These are phyloP conservation scores for Cheilosia soror DNA, from an alignment of 2,888 invertebrate species.

Conservation along the genomic window DNA sequence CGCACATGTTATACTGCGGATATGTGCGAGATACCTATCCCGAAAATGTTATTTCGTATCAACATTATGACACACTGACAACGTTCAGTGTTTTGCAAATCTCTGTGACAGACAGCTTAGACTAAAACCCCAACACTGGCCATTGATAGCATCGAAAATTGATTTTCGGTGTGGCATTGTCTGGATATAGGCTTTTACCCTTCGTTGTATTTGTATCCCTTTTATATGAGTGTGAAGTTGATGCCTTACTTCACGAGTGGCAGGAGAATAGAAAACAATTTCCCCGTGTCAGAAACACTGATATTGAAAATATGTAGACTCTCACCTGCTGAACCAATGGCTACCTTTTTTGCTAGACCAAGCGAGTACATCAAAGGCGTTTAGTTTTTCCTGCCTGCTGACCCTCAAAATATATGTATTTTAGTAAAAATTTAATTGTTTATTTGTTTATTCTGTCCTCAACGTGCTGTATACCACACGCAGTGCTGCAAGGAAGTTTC, in stretches of 20 bases:
- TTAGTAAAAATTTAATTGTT: constrained; percentile 43
- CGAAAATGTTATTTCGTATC: constrained; percentile 23
- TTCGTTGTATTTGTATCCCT: constrained; percentile 21
- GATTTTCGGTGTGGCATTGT: constrained; percentile 63
- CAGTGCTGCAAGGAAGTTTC: constrained; percentile 26
- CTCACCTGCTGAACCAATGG: constrained; percentile 38
- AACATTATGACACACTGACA: constrained; percentile 58
- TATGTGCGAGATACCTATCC: neutral
- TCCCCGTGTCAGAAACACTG: constrained; percentile 55
- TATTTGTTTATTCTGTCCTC: constrained; percentile 18
- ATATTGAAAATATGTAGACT: constrained; percentile 35
- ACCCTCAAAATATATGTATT: neutral
- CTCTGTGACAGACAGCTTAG: constrained; percentile 67
- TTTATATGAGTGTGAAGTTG: constrained; percentile 1
- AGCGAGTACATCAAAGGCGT: neutral
- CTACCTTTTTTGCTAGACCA: constrained; percentile 3
- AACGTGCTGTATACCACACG: neutral
- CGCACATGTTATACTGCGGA: constrained; percentile 46
- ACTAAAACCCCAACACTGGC: constrained; percentile 31
- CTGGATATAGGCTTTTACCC: constrained; percentile 53
- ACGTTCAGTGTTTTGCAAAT: constrained; percentile 14
- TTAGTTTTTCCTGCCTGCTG: neutral
- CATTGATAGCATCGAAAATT: constrained; percentile 61
- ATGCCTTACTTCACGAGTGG: constrained; percentile 25
- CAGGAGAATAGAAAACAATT: constrained; percentile 62